Evolutionary conservation across 2,888 invertebrate species (phyloP).

Genomic region (Cosmia pyralina): DNA sequence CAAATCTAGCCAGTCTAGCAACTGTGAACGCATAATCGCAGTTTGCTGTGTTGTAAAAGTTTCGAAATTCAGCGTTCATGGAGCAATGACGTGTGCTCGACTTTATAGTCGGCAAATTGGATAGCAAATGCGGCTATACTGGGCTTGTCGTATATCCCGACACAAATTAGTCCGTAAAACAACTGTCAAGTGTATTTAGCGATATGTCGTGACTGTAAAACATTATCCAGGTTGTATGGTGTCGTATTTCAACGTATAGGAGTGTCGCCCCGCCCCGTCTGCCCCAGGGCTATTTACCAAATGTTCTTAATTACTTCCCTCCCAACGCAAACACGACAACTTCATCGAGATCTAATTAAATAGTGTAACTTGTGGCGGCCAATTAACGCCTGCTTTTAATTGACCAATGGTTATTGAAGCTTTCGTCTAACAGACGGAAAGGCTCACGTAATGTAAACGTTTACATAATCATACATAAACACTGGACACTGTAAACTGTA

Average conservation of each 20-base stretch:
- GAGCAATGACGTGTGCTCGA: conserved; percentile 17
- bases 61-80: conserved; percentile 23
- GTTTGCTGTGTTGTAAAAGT: conserved; percentile 23
- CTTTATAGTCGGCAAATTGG: conserved; percentile 44
- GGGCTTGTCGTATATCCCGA: conserved; percentile 29
- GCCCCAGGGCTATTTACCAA: conserved; percentile 72
- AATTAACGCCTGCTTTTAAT: conserved; percentile 50
- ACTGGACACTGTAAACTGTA: conserved; percentile 35
- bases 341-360: conserved; percentile 71
- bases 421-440: conserved; percentile 50
- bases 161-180: conserved; percentile 57
- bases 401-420: conserved; percentile 30
- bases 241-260: conserved; percentile 78
- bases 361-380: conserved; percentile 51
- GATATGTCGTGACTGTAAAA: conserved; percentile 74
- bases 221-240: conserved; percentile 72
- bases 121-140: conserved; percentile 16
- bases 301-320: conserved; percentile 82
- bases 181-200: conserved; percentile 64
- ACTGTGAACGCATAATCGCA: conserved; percentile 16
- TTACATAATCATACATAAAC: conserved; percentile 48
- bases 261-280: conserved; percentile 82
- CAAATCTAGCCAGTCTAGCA: conserved; percentile 37
- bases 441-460: conserved; percentile 46
- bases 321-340: conserved; percentile 77